These are phyloP conservation scores for Sphaeramia orbicularis DNA, from an alignment of 2,797 vertebrate species.

Conservation along the genomic window DNA sequence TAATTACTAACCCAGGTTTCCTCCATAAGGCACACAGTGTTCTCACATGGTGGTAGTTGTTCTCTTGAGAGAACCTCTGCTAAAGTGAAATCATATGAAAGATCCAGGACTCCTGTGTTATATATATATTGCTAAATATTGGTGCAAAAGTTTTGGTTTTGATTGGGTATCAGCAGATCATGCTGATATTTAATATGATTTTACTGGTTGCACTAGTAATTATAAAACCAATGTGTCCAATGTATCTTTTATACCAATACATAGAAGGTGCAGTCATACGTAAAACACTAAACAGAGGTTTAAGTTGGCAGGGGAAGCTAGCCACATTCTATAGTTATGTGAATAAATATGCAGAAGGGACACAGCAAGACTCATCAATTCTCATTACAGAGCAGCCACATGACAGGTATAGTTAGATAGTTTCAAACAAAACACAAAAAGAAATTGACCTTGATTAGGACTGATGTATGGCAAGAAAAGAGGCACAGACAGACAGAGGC, in stretches of 20 bases:
- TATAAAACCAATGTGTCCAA: constrained; percentile 18
- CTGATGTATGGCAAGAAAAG: constrained; percentile 74
- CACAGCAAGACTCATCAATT: constrained; percentile 59
- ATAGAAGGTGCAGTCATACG: background rate
- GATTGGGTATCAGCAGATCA: background rate
- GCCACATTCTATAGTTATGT: constrained; percentile 33
- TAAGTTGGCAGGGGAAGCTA: constrained; percentile 2
- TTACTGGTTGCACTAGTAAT: background rate
- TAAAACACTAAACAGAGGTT: constrained; percentile 7
- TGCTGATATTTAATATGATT: background rate
- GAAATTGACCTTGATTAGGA: constrained; percentile 77
- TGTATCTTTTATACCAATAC: background rate
- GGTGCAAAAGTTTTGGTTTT: constrained; percentile 1
- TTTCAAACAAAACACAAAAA: constrained; percentile 55
- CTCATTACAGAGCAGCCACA: constrained; percentile 61
- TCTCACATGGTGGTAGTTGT: constrained; percentile 57
- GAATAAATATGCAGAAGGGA: constrained; percentile 27
- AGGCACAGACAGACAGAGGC: constrained; percentile 43
- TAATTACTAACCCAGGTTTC: constrained; percentile 73
- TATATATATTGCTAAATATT: constrained; percentile 7
- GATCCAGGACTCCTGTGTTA: constrained; percentile 23
- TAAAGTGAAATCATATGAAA: constrained; percentile 48
- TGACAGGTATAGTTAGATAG: constrained; percentile 42
- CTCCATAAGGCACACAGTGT: constrained; percentile 56
- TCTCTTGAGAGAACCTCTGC: constrained; percentile 59